Conservation (phyloP, 1,140 invertebrate species). For the Gonatopus flavifemur region DNA sequence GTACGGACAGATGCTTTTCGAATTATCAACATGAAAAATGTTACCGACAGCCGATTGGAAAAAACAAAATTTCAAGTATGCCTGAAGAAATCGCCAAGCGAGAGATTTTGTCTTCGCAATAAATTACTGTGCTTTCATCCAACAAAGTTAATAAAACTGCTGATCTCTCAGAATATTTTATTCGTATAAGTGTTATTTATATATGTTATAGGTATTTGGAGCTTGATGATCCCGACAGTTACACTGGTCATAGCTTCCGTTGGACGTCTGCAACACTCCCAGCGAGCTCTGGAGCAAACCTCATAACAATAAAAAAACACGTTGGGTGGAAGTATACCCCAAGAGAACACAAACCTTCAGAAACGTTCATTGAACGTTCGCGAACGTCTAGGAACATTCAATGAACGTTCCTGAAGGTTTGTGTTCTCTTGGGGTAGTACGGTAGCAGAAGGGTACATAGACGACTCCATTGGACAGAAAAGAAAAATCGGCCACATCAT, state of each 20-base stretch:
- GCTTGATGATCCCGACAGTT: constrained; percentile 12
- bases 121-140: too few relatives aligned
- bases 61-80: constrained; percentile 18
- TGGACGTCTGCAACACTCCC: constrained; percentile 22
- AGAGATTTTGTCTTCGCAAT: too few relatives aligned
- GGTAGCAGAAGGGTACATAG: constrained; percentile 17
- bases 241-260: constrained; percentile 24
- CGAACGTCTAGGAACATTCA: too few relatives aligned
- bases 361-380: too few relatives aligned
- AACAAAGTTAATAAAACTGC: too few relatives aligned
- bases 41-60: constrained; percentile 15
- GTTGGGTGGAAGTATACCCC: constrained; percentile 17
- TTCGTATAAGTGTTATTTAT: too few relatives aligned
- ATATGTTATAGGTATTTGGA: constrained; percentile 13
- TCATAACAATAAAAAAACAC: constrained; percentile 15
- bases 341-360: too few relatives aligned
- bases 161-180: too few relatives aligned
- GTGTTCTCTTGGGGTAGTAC: too few relatives aligned
- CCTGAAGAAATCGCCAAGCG: constrained; percentile 16
- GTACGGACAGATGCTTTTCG: constrained; percentile 3
- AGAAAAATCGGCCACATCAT: constrained; percentile 14
- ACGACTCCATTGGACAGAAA: constrained; percentile 14
- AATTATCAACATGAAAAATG: constrained; percentile 18
- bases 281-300: constrained; percentile 15
- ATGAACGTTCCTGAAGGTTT: too few relatives aligned